Percentiles rank a stretch among this genome's conserved stretches.
Evolutionary conservation across 1,140 invertebrate species (phyloP).

Genomic region (Rhyacophila brunnea): DNA sequence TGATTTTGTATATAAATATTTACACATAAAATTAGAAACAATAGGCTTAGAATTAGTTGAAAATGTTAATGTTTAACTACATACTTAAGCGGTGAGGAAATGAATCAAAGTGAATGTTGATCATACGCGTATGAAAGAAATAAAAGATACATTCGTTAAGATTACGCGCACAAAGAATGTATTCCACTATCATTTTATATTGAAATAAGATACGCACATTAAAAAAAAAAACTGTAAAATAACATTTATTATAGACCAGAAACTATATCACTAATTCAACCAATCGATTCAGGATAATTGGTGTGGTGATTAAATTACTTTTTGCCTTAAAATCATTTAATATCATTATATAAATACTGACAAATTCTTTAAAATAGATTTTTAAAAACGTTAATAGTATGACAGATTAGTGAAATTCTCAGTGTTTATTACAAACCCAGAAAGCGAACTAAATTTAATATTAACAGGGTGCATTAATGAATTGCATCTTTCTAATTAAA

Average conservation of each 20-base stretch:
- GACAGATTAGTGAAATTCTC: too few species aligned
- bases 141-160: not conserved
- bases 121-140: not conserved
- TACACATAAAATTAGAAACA: slow-evolving; percentile 19
- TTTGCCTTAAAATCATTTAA: too few species aligned
- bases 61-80: slow-evolving; percentile 23
- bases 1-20: slow-evolving; percentile 28
- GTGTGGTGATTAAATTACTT: too few species aligned
- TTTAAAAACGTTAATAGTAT: too few species aligned
- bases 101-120: slow-evolving; percentile 7
- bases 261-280: not conserved
- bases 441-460: too few species aligned
- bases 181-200: slow-evolving; percentile 2
- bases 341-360: too few species aligned
- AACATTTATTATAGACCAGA: not conserved
- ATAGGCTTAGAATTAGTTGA: slow-evolving; percentile 6
- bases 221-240: slow-evolving; percentile 1
- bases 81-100: slow-evolving; percentile 8
- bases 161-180: slow-evolving; percentile 10
- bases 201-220: slow-evolving; percentile 29
- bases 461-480: too few species aligned
- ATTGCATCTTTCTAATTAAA: too few species aligned
- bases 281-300: too few species aligned
- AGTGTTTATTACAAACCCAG: too few species aligned
- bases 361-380: too few species aligned